These are phyloP conservation scores for Prionailurus viverrinus DNA, from an alignment of 2,113 vertebrate species.

Conservation along the genomic window DNA sequence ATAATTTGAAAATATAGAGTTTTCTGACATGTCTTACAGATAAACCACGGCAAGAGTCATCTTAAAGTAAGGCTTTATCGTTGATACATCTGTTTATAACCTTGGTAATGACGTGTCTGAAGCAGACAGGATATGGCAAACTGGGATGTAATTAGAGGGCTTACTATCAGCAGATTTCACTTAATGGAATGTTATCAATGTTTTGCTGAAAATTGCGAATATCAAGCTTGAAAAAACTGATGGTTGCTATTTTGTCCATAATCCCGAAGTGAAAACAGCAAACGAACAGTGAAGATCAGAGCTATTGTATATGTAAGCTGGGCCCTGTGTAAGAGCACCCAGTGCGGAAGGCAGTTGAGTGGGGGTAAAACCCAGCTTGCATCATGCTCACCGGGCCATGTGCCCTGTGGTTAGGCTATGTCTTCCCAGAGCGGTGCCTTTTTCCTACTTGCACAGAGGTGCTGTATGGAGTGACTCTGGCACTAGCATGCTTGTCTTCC, in stretches of 20 bases:
- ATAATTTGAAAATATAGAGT: slow-evolving; percentile 67
- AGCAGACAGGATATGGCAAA: slow-evolving; percentile 67
- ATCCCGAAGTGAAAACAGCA: not conserved
- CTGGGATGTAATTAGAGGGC: slow-evolving; percentile 33
- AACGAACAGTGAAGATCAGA: not conserved
- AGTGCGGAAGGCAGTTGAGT: fast-evolving
- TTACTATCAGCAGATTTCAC: slow-evolving; percentile 70
- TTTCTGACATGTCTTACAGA: slow-evolving; percentile 69
- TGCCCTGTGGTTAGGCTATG: fast-evolving
- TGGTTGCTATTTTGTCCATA: not conserved
- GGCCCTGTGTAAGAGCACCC: not conserved
- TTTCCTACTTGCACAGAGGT: not conserved
- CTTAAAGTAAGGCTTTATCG: slow-evolving; percentile 79
- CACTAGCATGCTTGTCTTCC: not conserved
- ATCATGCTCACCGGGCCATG: not conserved
- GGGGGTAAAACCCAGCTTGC: no score
- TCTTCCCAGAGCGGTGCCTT: not conserved
- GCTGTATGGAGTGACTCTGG: not conserved
- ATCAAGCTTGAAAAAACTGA: not conserved
- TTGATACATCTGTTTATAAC: slow-evolving; percentile 62
- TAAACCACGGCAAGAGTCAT: slow-evolving; percentile 58
- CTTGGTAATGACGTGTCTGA: slow-evolving; percentile 59
- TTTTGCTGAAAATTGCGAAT: slow-evolving; percentile 60
- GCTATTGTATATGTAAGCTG: not conserved
- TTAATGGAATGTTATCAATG: slow-evolving; percentile 64